A percentile compares a stretch with the other conserved stretches of the same genome.
Conservation (phyloP, 2,113 vertebrate genomes). For the Herpetotheres cachinnans region DNA sequence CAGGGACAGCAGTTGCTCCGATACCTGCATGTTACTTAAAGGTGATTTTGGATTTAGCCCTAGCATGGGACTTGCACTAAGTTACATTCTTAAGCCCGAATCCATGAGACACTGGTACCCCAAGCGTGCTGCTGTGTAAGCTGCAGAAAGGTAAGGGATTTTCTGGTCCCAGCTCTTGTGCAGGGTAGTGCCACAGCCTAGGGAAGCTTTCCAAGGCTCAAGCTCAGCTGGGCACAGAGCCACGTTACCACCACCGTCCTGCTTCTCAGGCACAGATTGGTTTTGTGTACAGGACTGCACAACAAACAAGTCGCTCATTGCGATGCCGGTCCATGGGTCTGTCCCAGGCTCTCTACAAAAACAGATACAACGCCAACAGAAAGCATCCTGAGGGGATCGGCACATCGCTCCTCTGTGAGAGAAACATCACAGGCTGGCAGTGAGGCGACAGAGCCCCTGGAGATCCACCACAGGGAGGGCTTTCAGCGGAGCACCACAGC, state of each 20-base stretch:
- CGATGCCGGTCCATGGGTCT: not conserved
- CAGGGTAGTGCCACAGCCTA: not conserved
- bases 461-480: not conserved
- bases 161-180: not conserved
- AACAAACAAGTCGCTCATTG: rapidly evolving
- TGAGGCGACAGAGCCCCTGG: not conserved
- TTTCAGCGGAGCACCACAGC: not conserved
- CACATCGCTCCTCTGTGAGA: not conserved
- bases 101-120: not conserved
- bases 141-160: not conserved
- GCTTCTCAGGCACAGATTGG: not conserved
- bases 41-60: not conserved
- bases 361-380: not conserved
- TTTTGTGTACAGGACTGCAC: not conserved
- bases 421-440: not conserved
- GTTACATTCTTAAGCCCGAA: not conserved
- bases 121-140: not conserved
- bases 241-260: not conserved
- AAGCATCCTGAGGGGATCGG: not conserved
- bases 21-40: not conserved
- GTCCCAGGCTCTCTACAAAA: not conserved
- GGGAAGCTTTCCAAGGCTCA: not conserved
- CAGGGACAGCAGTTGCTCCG: not conserved
- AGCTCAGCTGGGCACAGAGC: not conserved
- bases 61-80: not conserved